A percentile compares a stretch with the other conserved stretches of the same genome.
Evolutionary conservation across 2,113 vertebrate genomes (phyloP).

Genomic region (Tragelaphus scriptus): DNA sequence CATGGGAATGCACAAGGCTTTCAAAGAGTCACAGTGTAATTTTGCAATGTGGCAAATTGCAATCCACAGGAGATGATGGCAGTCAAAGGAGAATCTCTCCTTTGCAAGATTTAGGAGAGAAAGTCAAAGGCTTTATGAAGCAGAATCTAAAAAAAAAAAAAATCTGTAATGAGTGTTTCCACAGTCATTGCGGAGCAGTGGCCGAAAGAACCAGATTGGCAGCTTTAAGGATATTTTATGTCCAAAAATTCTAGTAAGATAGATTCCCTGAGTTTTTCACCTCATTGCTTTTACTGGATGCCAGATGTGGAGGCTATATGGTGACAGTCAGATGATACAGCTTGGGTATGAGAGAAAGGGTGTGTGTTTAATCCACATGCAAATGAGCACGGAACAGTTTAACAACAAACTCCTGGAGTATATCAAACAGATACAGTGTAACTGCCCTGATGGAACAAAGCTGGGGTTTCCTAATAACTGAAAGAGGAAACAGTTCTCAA

Average conservation of each 20-base stretch:
- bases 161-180: constrained; percentile 9
- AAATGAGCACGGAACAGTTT: neutral
- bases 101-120: neutral
- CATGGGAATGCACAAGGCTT: neutral
- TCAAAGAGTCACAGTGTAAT: neutral
- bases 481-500: neutral
- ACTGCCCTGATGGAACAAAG: neutral
- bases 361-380: neutral
- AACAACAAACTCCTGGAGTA: neutral
- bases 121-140: neutral
- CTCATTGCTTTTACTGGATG: neutral
- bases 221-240: neutral
- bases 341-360: neutral
- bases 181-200: neutral
- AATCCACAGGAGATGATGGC: constrained; percentile 15
- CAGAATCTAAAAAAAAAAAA: neutral
- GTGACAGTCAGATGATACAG: neutral
- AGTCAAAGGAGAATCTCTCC: constrained; percentile 4
- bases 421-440: neutral
- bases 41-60: constrained; percentile 45
- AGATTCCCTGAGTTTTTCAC: neutral
- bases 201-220: neutral
- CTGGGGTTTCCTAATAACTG: neutral
- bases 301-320: neutral
- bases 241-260: neutral